Percentiles rank a stretch among this genome's conserved stretches.
phyloP scores from a whole-genome alignment of 2,797 vertebrate species.

The Heteromormyrus szaboi region DNA sequence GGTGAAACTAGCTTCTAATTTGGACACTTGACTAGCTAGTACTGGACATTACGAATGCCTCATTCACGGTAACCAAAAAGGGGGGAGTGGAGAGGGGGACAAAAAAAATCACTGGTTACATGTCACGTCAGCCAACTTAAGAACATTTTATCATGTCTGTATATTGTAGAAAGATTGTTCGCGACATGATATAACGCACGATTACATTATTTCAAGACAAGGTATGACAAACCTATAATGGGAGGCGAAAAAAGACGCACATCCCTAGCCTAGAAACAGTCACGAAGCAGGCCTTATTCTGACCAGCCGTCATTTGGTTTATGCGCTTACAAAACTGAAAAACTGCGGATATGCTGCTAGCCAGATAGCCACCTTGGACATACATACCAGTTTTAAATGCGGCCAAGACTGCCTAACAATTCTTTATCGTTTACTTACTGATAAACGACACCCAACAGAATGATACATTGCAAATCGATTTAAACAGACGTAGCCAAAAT shows the following conservation, averaged over 20 bases:
- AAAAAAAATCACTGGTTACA: conserved; percentile 12
- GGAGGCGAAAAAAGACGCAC: background rate
- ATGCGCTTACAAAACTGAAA: conserved; percentile 14
- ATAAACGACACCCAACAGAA: background rate
- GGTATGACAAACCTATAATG: background rate
- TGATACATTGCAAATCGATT: background rate
- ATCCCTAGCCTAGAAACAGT: background rate
- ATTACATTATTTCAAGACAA: background rate
- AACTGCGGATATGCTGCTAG: background rate
- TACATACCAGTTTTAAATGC: background rate
- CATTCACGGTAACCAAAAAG: background rate
- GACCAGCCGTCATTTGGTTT: background rate
- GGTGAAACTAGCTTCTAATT: background rate
- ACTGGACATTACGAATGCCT: conserved; percentile 2
- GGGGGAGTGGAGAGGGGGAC: background rate
- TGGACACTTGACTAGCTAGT: background rate
- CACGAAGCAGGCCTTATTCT: conserved; percentile 19
- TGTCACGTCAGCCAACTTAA: background rate
- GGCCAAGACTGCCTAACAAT: background rate
- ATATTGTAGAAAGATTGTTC: background rate
- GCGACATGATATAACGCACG: background rate
- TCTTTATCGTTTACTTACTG: background rate
- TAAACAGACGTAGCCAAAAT: background rate
- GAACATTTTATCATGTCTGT: background rate
- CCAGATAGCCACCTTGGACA: conserved; percentile 16